Conservation (phyloP, 1,140 invertebrate genomes). For the Drosophila biarmipes region DNA sequence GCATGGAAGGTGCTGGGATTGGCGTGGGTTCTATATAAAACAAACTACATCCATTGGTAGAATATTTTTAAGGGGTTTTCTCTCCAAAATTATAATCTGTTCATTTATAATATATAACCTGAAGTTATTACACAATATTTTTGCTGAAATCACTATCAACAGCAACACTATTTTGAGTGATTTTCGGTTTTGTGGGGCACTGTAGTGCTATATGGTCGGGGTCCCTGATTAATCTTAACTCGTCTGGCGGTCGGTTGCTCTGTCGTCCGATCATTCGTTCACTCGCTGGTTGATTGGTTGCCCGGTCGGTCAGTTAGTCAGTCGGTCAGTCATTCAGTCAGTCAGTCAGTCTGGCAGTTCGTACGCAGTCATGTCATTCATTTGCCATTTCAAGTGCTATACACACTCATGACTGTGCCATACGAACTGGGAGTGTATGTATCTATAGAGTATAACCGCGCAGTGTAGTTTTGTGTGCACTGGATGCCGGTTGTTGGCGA, state of each 20-base stretch:
- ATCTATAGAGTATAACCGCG: constrained; percentile 19
- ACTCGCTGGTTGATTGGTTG: constrained; percentile 34
- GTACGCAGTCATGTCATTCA: constrained; percentile 76
- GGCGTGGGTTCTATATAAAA: background rate
- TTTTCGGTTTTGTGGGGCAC: constrained; percentile 16
- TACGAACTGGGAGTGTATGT: constrained; percentile 11
- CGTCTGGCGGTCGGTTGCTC: constrained; percentile 43
- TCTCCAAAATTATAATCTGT: background rate
- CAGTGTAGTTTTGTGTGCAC: constrained; percentile 41
- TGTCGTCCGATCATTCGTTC: constrained; percentile 35
- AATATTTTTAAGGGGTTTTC: background rate
- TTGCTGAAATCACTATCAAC: background rate
- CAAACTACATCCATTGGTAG: too few species aligned
- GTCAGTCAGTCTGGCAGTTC: constrained; percentile 47
- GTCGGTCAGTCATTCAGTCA: constrained; percentile 24
- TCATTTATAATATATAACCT: too few species aligned
- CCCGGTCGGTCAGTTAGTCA: constrained; percentile 26
- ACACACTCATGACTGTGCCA: constrained; percentile 58
- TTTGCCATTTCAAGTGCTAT: constrained; percentile 80
- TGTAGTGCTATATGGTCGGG: constrained; percentile 47
- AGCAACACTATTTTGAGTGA: background rate
- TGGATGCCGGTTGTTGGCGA: constrained; percentile 33
- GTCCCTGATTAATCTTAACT: constrained; percentile 81
- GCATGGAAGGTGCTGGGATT: background rate
- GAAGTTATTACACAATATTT: too few species aligned